phyloP scores from a whole-genome alignment of 2,113 vertebrate species.

The Antennarius striatus region DNA sequence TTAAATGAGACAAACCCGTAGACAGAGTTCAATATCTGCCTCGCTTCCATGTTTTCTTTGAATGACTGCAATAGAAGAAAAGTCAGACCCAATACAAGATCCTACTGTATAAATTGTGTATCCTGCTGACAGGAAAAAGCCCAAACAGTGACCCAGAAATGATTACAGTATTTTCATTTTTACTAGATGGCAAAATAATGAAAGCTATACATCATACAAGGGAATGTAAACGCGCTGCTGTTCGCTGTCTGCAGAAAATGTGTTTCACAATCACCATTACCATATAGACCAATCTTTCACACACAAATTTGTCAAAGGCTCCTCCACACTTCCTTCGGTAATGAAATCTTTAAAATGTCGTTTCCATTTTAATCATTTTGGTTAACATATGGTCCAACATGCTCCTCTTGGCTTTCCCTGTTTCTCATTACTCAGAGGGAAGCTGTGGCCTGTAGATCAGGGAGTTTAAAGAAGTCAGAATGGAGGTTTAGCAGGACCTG shows the following conservation, averaged over 20 bases:
- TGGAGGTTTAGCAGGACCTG: constrained; percentile 49
- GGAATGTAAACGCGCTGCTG: constrained; percentile 2
- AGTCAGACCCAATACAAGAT: background rate
- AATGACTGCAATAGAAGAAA: background rate
- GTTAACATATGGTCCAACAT: constrained; percentile 19
- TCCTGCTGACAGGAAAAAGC: background rate
- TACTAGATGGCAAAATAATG: constrained; percentile 43
- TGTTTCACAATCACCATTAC: constrained; percentile 20
- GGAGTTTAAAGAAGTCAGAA: constrained; percentile 30
- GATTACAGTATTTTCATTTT: constrained; percentile 28
- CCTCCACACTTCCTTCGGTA: constrained; percentile 7
- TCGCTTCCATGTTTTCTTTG: too few relatives aligned
- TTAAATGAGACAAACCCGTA: too few relatives aligned
- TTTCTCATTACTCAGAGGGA: constrained; percentile 38
- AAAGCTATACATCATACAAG: constrained; percentile 41
- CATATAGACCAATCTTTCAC: constrained; percentile 48
- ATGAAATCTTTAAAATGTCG: constrained; percentile 26
- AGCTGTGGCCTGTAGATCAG: constrained; percentile 19
- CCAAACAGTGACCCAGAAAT: constrained; percentile 21
- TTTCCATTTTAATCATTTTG: constrained; percentile 40
- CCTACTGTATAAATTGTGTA: background rate
- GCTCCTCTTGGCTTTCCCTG: constrained; percentile 22
- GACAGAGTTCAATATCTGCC: too few relatives aligned
- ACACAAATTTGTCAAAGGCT: constrained; percentile 23
- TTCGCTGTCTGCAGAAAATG: constrained; percentile 19